Evolutionary conservation across 1,140 invertebrate genomes (phyloP).

Genomic region (Delia radicum): DNA sequence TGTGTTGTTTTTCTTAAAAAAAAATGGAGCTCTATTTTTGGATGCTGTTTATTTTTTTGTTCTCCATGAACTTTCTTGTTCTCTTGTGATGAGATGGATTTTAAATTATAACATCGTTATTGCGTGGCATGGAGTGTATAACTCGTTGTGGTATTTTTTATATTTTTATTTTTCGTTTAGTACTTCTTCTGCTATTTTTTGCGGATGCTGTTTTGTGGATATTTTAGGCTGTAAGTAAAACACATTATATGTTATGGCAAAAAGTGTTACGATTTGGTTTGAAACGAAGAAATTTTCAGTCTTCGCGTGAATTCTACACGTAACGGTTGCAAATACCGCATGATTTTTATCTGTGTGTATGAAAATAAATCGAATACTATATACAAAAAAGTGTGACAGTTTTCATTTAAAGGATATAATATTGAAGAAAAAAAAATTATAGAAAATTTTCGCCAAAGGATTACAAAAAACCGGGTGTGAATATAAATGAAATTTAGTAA

Average conservation of each 20-base stretch:
- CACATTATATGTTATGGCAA: not conserved
- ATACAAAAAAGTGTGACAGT: too few species aligned
- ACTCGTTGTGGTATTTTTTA: not conserved
- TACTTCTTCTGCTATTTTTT: not conserved
- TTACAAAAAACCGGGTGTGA: not conserved
- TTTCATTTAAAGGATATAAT: not conserved
- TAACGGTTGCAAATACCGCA: conserved; percentile 12
- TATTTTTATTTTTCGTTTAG: too few species aligned
- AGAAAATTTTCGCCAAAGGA: not conserved
- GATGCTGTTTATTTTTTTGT: not conserved
- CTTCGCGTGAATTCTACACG: conserved; percentile 18
- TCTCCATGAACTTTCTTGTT: not conserved
- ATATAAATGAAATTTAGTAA: too few species aligned
- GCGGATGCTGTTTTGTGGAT: conserved; percentile 4
- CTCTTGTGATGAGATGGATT: not conserved
- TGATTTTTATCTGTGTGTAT: not conserved
- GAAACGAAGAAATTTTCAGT: not conserved
- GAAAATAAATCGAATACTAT: not conserved
- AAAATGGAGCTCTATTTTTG: not conserved
- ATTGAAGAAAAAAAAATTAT: not conserved
- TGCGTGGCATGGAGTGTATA: not conserved
- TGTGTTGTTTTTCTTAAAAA: not conserved
- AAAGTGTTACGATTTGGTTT: conserved; percentile 7
- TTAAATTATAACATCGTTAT: not conserved
- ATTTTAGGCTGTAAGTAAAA: not conserved